These are phyloP conservation scores for Cantharis flavilabris DNA, from an alignment of 2,888 invertebrate species.

Conservation along the genomic window DNA sequence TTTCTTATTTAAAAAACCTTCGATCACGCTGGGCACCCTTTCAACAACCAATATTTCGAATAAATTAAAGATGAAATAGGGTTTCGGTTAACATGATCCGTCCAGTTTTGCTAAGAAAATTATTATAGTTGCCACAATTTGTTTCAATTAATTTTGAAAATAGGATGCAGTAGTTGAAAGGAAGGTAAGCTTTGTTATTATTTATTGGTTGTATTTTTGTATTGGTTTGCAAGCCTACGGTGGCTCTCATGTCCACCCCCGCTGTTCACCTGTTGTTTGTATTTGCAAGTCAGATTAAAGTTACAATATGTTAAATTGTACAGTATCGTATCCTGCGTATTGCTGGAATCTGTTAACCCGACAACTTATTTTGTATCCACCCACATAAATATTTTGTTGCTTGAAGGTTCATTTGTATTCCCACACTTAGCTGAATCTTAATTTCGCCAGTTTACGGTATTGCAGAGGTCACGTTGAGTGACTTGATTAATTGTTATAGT, in stretches of 20 bases:
- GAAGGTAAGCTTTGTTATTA: neutral
- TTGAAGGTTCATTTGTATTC: constrained; percentile 19
- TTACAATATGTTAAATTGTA: constrained; percentile 26
- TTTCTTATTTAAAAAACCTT: constrained; percentile 2
- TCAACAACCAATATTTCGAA: constrained; percentile 17
- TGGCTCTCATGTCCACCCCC: constrained; percentile 33
- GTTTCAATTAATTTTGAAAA: neutral
- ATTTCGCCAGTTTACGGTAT: neutral
- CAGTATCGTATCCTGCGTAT: constrained; percentile 27
- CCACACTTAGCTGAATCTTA: constrained; percentile 1
- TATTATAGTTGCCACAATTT: neutral
- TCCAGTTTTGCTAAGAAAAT: neutral
- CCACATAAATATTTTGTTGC: constrained; percentile 15
- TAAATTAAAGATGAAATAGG: constrained; percentile 4
- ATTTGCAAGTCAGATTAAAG: constrained; percentile 33
- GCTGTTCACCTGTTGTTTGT: constrained; percentile 31
- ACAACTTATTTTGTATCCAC: constrained; percentile 29
- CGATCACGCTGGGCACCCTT: constrained; percentile 18
- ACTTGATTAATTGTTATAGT: neutral
- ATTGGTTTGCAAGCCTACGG: constrained; percentile 29
- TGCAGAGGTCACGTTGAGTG: neutral
- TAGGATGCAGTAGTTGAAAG: neutral
- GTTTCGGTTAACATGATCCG: neutral
- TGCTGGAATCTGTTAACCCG: constrained; percentile 27
- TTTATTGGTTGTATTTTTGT: constrained; percentile 23